A percentile compares a stretch with the other conserved stretches of the same genome.
phyloP scores from a whole-genome alignment of 1,140 invertebrate species.

The Penaeus indicus region DNA sequence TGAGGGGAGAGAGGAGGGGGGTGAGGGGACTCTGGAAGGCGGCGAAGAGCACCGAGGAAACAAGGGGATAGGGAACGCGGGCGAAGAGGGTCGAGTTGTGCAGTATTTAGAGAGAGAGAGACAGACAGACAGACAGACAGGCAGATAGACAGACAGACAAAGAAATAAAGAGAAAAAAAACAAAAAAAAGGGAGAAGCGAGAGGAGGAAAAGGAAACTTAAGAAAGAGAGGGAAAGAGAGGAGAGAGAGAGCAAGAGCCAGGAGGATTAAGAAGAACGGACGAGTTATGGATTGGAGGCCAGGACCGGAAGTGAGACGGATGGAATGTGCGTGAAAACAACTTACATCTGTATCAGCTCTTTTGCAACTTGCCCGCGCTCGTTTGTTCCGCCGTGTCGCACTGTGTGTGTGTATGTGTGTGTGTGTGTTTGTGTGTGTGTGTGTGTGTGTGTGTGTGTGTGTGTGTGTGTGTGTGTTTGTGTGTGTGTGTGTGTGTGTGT shows the following conservation, averaged over 20 bases:
- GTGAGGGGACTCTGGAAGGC: not conserved
- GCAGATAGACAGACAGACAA: not conserved
- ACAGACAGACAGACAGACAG: not conserved
- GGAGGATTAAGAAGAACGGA: not conserved
- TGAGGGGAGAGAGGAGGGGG: not conserved
- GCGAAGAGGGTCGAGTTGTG: constrained; percentile 9
- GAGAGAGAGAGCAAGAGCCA: not conserved
- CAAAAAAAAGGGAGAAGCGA: not conserved
- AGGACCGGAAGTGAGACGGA: not conserved
- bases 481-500: no score
- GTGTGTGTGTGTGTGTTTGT: no score
- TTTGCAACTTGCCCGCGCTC: no score
- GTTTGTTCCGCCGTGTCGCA: no score
- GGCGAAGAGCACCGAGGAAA: not conserved
- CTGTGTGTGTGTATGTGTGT: no score
- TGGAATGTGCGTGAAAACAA: no score
- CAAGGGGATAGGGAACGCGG: not conserved
- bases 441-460: no score
- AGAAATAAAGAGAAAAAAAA: not conserved
- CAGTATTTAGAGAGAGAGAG: constrained; percentile 13
- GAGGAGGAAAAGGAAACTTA: not conserved
- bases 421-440: no score
- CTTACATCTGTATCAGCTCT: no score
- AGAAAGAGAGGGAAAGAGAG: not conserved
- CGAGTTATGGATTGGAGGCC: not conserved